Conservation (phyloP, 2,888 invertebrate genomes). For the Nematopogon swammerdamellus region DNA sequence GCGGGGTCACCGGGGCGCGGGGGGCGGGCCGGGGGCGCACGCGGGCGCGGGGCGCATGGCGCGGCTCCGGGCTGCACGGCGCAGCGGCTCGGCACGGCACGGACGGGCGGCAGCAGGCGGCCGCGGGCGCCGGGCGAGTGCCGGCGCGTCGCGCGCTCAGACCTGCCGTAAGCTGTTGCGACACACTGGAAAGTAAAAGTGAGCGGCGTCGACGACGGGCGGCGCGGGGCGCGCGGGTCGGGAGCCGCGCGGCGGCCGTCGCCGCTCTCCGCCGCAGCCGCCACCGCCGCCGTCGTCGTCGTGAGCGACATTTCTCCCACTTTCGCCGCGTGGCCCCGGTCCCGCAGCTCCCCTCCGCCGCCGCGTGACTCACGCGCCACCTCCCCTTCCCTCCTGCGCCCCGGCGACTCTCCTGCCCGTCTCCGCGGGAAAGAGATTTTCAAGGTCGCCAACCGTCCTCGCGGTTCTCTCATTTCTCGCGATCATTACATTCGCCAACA, state of each 20-base stretch:
- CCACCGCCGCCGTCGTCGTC: neutral
- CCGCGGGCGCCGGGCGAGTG: slow-evolving; percentile 41
- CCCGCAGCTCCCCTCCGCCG: slow-evolving; percentile 9
- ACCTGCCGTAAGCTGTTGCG: slow-evolving; percentile 29
- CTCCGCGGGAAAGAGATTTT: slow-evolving; percentile 13
- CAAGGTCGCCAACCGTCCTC: slow-evolving; percentile 45
- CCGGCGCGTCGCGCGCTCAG: slow-evolving; percentile 32
- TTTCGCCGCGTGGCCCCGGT: slow-evolving; percentile 32
- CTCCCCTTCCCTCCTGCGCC: too few species aligned
- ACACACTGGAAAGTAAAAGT: slow-evolving; percentile 56
- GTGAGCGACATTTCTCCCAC: slow-evolving; percentile 46
- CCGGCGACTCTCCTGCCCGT: slow-evolving; percentile 13
- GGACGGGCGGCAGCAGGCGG: slow-evolving; percentile 47
- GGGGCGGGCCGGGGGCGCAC: slow-evolving; percentile 11
- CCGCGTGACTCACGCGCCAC: slow-evolving; percentile 30
- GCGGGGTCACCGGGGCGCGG: slow-evolving; percentile 13
- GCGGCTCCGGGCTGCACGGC: slow-evolving; percentile 39
- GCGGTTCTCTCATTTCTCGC: neutral
- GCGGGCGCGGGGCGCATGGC: slow-evolving; percentile 12
- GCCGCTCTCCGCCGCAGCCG: slow-evolving; percentile 2
- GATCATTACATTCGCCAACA: too few species aligned
- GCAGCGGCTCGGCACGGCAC: slow-evolving; percentile 23
- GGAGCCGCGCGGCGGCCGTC: slow-evolving; percentile 1
- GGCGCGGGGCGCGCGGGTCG: slow-evolving; percentile 15
- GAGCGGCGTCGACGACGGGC: slow-evolving; percentile 30